Base-by-base conservation (phyloP, 2,888 invertebrate species). In the Therioaphis trifolii region DNA sequence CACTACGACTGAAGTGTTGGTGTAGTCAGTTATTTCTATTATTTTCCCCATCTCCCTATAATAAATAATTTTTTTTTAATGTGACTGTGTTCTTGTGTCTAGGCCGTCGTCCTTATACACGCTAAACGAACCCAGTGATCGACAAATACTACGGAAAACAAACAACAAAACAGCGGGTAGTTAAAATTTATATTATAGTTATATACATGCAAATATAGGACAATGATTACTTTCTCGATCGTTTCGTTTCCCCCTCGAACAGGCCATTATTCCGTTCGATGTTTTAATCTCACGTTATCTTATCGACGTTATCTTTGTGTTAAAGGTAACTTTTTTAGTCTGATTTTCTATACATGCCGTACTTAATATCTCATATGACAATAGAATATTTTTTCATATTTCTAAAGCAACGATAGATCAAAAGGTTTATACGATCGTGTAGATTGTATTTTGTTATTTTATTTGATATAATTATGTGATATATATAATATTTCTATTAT, bases 121-220 rank as follows among this genome's bases (percentile, higher is more conserved):
- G n/a, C 4, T 7, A n/a, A 46, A 49, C n/a, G 35, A 52, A 74
- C 52, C 72, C 72, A 52, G 52, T 52, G 35, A 21, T 12, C 52
- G 52, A 24, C 40, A 58, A 75, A 75, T 35, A 55, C n/a, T 14
- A 79, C 40, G 24, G 5, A 49, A 52, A 69, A 55, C 52, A 55
- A 79, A 79, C 78, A 79, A 79, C 75, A 7, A n/a, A 79, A 55
- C 78, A 79, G 78, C 78, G 78, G 78, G 78, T 69, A 52, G 72
- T 72, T 27, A 35, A 35, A 18, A 35, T 21, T 55, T 21, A 24
- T 21, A 9, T 15, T 46, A 46, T 46, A 5, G 11, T 46, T n/a
- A n/a, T 9, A 9, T 5, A 46, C 3, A 46, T 46, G 46, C 14
- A 9, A n/a, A 46, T 46, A 46, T 9, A 9, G 46, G 9, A 18